A percentile compares a stretch with the other conserved stretches of the same genome.
phyloP scores from a whole-genome alignment of 2,888 invertebrate species.

The Eristalis intricaria region DNA sequence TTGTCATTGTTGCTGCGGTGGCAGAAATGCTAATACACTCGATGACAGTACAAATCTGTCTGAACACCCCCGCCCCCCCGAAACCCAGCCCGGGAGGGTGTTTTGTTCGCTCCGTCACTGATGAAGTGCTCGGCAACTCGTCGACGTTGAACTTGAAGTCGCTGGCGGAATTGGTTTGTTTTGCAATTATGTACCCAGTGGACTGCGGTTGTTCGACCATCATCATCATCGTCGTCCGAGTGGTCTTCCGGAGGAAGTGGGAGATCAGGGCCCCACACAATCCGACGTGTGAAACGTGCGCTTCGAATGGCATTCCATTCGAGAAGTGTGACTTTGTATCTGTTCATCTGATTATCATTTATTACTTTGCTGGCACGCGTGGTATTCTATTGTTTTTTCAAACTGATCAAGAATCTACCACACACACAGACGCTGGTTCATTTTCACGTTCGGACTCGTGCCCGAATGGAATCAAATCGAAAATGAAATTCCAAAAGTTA shows the following conservation, averaged over 20 bases:
- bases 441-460: constrained; percentile 7
- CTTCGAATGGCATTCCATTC: not conserved
- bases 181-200: constrained; percentile 3
- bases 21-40: not conserved
- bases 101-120: not conserved
- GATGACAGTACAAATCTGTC: not conserved
- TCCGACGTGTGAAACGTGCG: not conserved
- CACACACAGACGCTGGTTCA: not conserved
- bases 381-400: not conserved
- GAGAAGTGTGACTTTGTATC: constrained; percentile 33
- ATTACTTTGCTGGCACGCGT: constrained; percentile 14
- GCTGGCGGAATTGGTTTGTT: not conserved
- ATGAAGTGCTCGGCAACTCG: no score
- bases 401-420: not conserved
- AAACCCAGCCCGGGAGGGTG: no score
- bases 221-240: not conserved
- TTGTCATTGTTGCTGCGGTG: constrained; percentile 4
- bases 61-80: no score
- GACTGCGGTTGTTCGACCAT: not conserved
- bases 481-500: not conserved
- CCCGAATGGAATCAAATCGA: not conserved
- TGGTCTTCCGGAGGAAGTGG: constrained; percentile 6
- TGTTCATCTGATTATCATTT: constrained; percentile 37
- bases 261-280: not conserved
- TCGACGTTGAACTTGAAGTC: constrained; percentile 29